These are phyloP conservation scores for Scolanthus callimorphus DNA, from an alignment of 92 coral and sea anemone genomes.

Conservation along the genomic window DNA sequence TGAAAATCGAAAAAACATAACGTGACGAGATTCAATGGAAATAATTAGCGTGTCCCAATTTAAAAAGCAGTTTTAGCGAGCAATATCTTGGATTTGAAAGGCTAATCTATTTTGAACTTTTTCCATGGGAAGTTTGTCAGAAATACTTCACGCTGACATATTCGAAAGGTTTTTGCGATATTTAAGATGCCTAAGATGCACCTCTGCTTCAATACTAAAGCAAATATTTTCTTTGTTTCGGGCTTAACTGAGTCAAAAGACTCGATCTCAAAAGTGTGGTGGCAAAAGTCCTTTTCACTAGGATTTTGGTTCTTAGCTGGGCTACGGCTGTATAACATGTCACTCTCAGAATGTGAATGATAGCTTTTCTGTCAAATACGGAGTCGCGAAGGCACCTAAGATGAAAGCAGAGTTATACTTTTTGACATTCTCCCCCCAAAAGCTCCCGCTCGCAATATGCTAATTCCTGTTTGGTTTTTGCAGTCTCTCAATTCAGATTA, in stretches of 20 bases:
- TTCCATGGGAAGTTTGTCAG: no score
- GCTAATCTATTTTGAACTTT: no score
- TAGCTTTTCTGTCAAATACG: background rate
- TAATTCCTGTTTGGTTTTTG: constrained; percentile 10
- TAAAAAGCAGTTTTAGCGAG: no score
- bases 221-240: constrained; percentile 3
- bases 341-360: background rate
- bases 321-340: background rate
- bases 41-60: no score
- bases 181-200: background rate
- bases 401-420: background rate
- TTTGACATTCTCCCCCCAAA: background rate
- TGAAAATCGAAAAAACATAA: no score
- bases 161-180: no score
- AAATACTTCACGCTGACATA: no score
- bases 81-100: no score
- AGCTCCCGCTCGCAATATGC: constrained; percentile 13
- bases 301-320: no score
- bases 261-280: constrained; percentile 1
- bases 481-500: constrained; percentile 13
- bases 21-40: no score
- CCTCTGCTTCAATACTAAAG: background rate
- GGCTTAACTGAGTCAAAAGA: background rate
- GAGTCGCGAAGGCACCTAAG: background rate
- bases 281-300: background rate